These are phyloP conservation scores for Nettapus auritus DNA, from an alignment of 2,113 vertebrate genomes.

Conservation along the genomic window DNA sequence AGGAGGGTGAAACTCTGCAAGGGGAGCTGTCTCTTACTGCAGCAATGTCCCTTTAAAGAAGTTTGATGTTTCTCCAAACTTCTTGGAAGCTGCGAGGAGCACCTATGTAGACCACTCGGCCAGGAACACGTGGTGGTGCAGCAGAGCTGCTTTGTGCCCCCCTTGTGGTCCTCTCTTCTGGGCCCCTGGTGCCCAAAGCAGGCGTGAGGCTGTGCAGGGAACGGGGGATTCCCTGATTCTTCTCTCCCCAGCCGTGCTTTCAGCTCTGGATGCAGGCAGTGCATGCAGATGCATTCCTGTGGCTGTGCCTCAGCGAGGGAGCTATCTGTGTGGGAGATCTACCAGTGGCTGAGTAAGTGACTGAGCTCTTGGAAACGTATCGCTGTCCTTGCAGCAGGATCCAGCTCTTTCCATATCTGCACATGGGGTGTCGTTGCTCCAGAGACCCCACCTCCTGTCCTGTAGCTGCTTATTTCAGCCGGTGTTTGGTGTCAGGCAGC, in stretches of 20 bases:
- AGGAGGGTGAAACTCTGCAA: neutral
- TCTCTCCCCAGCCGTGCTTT: neutral
- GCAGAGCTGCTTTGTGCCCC: neutral
- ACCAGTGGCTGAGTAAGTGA: constrained; percentile 12
- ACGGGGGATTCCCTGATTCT: neutral
- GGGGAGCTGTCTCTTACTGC: neutral
- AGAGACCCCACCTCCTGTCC: neutral
- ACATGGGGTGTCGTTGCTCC: neutral
- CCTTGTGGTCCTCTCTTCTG: neutral
- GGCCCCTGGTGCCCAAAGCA: neutral
- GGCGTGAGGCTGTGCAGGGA: neutral
- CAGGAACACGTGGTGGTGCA: neutral
- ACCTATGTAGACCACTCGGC: neutral
- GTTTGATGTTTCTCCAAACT: neutral
- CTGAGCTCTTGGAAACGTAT: constrained; percentile 14
- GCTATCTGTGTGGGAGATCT: constrained; percentile 55
- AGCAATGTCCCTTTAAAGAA: neutral
- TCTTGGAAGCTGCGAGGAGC: neutral
- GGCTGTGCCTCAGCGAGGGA: neutral
- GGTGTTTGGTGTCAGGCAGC: accelerated
- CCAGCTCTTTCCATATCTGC: neutral
- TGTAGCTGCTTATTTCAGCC: neutral
- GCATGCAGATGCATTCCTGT: constrained; percentile 31
- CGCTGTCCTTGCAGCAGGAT: neutral
- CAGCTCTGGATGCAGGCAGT: neutral